These are phyloP conservation scores for Coreoperca whiteheadi DNA, from an alignment of 2,113 vertebrate genomes.

Conservation along the genomic window DNA sequence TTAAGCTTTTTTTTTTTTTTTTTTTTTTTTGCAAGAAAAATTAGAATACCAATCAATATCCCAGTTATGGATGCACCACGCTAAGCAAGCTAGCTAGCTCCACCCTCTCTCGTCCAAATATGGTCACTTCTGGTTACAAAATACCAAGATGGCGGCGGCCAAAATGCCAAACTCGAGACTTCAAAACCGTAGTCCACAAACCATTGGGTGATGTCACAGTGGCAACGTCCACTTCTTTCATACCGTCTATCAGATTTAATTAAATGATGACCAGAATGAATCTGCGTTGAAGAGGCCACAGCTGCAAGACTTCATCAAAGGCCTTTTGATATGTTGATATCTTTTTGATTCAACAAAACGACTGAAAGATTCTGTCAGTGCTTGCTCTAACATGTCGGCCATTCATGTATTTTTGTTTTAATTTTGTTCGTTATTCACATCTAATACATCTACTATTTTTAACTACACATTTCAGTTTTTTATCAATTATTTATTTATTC, in stretches of 20 bases:
- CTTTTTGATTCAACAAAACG: constrained; percentile 63
- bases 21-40: too few relatives aligned
- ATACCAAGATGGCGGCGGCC: too few relatives aligned
- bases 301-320: constrained; percentile 76
- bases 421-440: constrained; percentile 11
- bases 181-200: too few relatives aligned
- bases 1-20: too few relatives aligned
- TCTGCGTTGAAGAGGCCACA: constrained; percentile 70
- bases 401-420: constrained; percentile 38
- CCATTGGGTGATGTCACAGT: too few relatives aligned
- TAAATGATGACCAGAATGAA: constrained; percentile 66
- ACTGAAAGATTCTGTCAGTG: constrained; percentile 47
- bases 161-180: too few relatives aligned
- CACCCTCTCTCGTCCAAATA: too few relatives aligned
- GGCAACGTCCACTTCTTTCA: too few relatives aligned
- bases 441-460: neutral
- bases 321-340: constrained; percentile 80
- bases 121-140: too few relatives aligned
- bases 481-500: neutral
- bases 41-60: too few relatives aligned
- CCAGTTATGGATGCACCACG: too few relatives aligned
- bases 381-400: constrained; percentile 29
- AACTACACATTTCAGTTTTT: neutral
- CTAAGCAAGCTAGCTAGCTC: too few relatives aligned
- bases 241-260: constrained; percentile 55